Percentiles rank a stretch among this genome's conserved stretches.
Conservation (phyloP, 2,113 vertebrate genomes). For the Pyrgilauda ruficollis region DNA sequence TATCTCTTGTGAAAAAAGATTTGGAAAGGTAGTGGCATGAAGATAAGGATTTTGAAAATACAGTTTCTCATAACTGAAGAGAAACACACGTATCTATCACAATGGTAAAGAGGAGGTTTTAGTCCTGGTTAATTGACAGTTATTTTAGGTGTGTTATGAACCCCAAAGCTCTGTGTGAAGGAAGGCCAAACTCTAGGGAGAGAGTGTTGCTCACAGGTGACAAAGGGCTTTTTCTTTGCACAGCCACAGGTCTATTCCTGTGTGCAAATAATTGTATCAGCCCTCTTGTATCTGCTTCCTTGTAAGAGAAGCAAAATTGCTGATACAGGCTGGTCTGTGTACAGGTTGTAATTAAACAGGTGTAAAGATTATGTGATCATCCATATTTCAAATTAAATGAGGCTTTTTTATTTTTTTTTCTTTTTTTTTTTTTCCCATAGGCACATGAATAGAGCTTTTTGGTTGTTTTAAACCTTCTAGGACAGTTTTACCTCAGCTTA, state of each 20-base stretch:
- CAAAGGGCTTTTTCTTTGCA: neutral
- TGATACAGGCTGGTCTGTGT: neutral
- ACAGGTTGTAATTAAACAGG: neutral
- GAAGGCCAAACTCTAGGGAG: neutral
- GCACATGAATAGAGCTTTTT: neutral
- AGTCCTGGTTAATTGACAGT: neutral
- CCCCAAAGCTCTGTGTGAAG: neutral
- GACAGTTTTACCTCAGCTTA: neutral
- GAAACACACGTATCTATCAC: neutral
- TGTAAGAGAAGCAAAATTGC: neutral
- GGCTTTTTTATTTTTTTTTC: no score
- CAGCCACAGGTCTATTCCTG: neutral
- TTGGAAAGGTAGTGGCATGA: neutral
- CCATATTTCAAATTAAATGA: neutral
- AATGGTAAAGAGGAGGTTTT: neutral
- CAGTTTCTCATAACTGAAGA: neutral
- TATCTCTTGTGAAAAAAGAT: neutral
- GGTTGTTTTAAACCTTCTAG: neutral
- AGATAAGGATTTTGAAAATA: neutral
- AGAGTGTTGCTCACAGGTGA: neutral
- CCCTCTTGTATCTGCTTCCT: neutral
- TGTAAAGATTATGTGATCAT: neutral
- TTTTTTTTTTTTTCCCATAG: neutral
- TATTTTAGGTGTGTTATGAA: neutral
- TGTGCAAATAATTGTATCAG: neutral